Conservation (phyloP, 2,888 invertebrate species). For the Eurois occulta region DNA sequence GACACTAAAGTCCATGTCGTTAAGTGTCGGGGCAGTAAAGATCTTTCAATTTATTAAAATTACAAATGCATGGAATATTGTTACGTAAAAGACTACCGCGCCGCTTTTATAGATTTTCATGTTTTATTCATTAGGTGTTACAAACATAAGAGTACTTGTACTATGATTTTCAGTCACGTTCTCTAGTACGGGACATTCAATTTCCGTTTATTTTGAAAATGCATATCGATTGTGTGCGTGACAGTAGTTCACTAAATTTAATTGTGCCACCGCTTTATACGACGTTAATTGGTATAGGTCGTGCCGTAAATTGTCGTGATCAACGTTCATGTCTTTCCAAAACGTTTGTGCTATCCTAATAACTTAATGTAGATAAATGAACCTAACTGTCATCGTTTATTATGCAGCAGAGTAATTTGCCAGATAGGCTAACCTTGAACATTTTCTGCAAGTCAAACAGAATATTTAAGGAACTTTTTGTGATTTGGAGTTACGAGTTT, state of each 20-base stretch:
- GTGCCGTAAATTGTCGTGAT: constrained; percentile 51
- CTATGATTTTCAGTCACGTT: constrained; percentile 48
- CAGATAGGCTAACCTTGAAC: constrained; percentile 34
- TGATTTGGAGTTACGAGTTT: constrained; percentile 15
- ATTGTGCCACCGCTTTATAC: constrained; percentile 8
- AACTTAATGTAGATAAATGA: constrained; percentile 54
- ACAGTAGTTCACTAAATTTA: constrained; percentile 29
- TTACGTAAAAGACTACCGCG: constrained; percentile 23
- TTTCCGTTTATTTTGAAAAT: constrained; percentile 39
- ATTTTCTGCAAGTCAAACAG: constrained; percentile 25
- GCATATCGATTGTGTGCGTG: constrained; percentile 25
- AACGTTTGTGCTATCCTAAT: constrained; percentile 49
- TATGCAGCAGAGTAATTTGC: constrained; percentile 35
- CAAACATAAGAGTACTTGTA: constrained; percentile 15
- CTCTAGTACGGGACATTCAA: neutral
- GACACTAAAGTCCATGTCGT: constrained; percentile 2
- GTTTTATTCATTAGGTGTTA: constrained; percentile 41
- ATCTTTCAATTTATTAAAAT: constrained; percentile 30
- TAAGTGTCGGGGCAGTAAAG: neutral
- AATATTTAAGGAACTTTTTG: constrained; percentile 20
- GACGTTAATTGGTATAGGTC: constrained; percentile 24
- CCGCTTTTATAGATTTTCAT: constrained; percentile 38
- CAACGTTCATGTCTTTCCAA: constrained; percentile 54
- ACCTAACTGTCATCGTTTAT: constrained; percentile 45
- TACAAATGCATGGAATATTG: constrained; percentile 42